A percentile compares a stretch with the other conserved stretches of the same genome.
These are phyloP conservation scores for Morelia viridis DNA, from an alignment of 2,797 vertebrate genomes.

Conservation along the genomic window DNA sequence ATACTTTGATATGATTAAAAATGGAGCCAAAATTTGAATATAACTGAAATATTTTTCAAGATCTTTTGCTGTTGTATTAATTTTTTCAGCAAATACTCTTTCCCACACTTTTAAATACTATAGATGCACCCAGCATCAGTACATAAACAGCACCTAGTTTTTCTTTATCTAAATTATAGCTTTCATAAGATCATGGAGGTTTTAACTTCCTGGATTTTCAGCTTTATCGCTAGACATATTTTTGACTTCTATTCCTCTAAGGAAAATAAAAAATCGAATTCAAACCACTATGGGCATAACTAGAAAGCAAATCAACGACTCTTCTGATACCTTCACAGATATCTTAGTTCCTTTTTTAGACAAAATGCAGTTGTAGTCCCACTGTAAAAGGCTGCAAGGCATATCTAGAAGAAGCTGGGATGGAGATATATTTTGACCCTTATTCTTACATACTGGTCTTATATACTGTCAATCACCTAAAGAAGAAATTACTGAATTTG, in stretches of 20 bases:
- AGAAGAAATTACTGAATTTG: not conserved
- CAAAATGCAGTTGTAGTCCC: not conserved
- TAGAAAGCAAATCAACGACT: not conserved
- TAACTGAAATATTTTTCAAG: not conserved
- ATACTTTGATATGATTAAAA: not conserved
- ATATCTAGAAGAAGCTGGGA: not conserved
- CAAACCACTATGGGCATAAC: not conserved
- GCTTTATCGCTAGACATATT: not conserved
- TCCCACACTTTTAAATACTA: not conserved
- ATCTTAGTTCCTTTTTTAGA: not conserved
- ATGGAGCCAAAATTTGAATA: not conserved
- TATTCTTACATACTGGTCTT: not conserved
- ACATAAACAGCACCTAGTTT: not conserved
- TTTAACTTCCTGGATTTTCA: not conserved
- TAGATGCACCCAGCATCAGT: not conserved
- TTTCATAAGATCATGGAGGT: not conserved
- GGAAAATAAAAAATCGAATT: not conserved
- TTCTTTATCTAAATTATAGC: not conserved
- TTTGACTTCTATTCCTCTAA: not conserved
- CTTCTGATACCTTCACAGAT: not conserved
- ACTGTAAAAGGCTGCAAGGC: not conserved
- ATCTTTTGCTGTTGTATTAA: not conserved
- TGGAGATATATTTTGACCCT: not conserved
- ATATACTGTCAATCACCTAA: not conserved
- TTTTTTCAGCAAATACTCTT: not conserved